phyloP scores from a whole-genome alignment of 2,888 invertebrate genomes.

The Glaucopsyche alexis region DNA sequence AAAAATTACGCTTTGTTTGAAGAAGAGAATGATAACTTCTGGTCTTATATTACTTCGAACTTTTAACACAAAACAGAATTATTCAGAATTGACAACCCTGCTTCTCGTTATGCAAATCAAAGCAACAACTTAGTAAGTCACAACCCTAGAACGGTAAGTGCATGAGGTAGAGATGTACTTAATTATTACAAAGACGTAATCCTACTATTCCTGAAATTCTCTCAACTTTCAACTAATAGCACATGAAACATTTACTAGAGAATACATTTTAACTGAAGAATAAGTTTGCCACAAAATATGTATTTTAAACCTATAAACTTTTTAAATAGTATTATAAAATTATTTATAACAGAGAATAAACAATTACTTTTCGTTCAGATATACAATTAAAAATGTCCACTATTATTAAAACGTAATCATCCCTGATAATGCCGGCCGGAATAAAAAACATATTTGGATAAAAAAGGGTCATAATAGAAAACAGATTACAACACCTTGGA shows the following conservation, averaged over 20 bases:
- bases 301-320: no score
- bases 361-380: constrained; percentile 3
- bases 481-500: constrained; percentile 9
- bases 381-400: constrained; percentile 10
- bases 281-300: not conserved
- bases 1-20: no score
- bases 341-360: not conserved
- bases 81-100: constrained; percentile 2
- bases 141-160: constrained; percentile 17
- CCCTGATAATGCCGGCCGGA: not conserved
- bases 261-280: not conserved
- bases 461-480: constrained; percentile 14
- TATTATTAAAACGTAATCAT: not conserved
- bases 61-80: not conserved
- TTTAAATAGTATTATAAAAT: no score
- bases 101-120: not conserved
- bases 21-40: no score
- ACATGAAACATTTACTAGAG: not conserved
- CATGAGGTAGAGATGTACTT: constrained; percentile 15
- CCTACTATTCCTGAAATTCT: constrained; percentile 14
- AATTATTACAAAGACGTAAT: constrained; percentile 26
- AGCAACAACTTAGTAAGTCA: constrained; percentile 18
- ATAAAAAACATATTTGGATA: constrained; percentile 20
- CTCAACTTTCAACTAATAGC: constrained; percentile 10
- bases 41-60: not conserved